Evolutionary conservation across 2,113 vertebrate species (phyloP).

Genomic region (Dryoscopus gambensis): DNA sequence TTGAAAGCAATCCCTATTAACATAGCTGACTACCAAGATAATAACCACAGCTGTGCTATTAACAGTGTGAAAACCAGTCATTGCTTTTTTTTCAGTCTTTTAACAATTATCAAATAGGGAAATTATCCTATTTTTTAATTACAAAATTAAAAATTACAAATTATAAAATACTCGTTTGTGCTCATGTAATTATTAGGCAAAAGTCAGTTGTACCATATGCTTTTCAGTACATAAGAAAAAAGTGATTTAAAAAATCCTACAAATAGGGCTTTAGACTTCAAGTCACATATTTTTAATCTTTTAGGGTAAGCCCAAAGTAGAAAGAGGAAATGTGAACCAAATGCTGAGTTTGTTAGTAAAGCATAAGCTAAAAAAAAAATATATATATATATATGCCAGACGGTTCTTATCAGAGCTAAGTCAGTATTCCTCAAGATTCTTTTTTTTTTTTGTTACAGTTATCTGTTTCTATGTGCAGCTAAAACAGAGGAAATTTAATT

Average conservation of each 20-base stretch:
- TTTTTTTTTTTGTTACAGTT: slow-evolving; percentile 40
- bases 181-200: not conserved
- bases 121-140: not conserved
- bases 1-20: not conserved
- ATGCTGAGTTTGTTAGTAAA: not conserved
- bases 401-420: slow-evolving; percentile 7
- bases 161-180: not conserved
- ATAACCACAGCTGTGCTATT: not conserved
- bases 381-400: not conserved
- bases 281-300: not conserved
- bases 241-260: not conserved
- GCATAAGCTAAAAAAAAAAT: not conserved
- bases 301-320: not conserved
- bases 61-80: not conserved
- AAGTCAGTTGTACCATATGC: not conserved
- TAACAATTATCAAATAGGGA: not conserved
- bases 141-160: not conserved
- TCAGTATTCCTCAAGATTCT: not conserved
- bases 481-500: slow-evolving; percentile 48
- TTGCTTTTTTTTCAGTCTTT: not conserved
- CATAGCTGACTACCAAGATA: not conserved
- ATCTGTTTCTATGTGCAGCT: slow-evolving; percentile 15
- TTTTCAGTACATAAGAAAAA: not conserved
- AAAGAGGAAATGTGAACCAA: slow-evolving; percentile 22
- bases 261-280: not conserved